phyloP scores from a whole-genome alignment of 2,888 invertebrate genomes.

The Meta bourneti region DNA sequence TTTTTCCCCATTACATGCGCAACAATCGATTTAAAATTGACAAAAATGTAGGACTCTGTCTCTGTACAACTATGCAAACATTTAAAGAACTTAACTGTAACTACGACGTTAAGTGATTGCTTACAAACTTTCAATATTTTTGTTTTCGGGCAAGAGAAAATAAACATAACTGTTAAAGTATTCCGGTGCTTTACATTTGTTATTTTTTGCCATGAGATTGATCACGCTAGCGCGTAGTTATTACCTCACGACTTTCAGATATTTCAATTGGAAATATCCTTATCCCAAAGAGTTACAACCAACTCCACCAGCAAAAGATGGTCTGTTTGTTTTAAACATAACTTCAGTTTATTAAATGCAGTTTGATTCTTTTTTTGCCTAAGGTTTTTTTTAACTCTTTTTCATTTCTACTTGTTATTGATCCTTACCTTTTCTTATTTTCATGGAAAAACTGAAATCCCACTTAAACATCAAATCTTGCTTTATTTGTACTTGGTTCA shows the following conservation, averaged over 20 bases:
- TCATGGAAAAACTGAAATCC: neutral
- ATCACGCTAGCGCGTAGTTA: neutral
- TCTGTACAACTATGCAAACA: no score
- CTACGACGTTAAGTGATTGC: neutral
- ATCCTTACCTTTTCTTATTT: neutral
- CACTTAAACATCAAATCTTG: no score
- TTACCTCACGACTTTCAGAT: slow-evolving; percentile 5
- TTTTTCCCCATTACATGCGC: no score
- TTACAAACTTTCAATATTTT: neutral
- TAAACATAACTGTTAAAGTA: no score
- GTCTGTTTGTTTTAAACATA: neutral
- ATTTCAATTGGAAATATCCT: slow-evolving; percentile 71
- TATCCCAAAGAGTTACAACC: slow-evolving; percentile 65
- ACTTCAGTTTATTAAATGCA: neutral
- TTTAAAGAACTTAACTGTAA: neutral
- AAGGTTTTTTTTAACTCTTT: neutral
- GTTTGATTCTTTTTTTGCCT: neutral
- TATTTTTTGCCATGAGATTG: slow-evolving; percentile 16
- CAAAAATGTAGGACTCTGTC: no score
- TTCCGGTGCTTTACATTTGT: no score
- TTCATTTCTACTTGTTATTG: neutral
- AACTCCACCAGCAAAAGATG: slow-evolving; percentile 60
- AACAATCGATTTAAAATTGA: no score
- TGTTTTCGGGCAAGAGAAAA: neutral
- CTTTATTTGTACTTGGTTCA: no score